Conservation (phyloP, 2,113 vertebrate genomes). For the Microcebus tavaratra region DNA sequence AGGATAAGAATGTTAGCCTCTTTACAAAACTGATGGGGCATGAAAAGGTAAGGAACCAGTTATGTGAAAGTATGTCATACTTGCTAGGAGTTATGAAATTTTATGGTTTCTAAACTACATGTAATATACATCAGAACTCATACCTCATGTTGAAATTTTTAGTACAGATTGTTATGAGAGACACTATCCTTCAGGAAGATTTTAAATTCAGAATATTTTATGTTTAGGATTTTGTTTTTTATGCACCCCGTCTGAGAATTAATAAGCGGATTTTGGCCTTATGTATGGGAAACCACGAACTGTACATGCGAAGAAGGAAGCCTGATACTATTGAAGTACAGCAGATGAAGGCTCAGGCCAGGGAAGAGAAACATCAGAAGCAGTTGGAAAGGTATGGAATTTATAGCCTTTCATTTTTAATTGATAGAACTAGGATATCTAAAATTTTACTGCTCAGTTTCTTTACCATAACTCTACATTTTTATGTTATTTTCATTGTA, state of each 20-base stretch:
- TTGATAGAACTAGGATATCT: not conserved
- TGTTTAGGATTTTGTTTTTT: slow-evolving; percentile 97
- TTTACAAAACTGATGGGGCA: not conserved
- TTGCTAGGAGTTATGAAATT: not conserved
- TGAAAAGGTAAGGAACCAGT: not conserved
- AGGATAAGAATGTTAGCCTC: not conserved
- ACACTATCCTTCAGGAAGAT: not conserved
- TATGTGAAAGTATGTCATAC: not conserved
- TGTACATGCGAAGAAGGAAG: slow-evolving; percentile 98
- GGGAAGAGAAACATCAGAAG: slow-evolving; percentile 99
- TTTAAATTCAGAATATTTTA: slow-evolving; percentile 64
- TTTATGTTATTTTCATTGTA: slow-evolving; percentile 31
- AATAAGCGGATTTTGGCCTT: slow-evolving; percentile 97
- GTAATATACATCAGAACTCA: not conserved
- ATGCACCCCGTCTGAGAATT: slow-evolving; percentile 96
- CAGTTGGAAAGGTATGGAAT: slow-evolving; percentile 94
- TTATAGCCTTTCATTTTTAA: not conserved
- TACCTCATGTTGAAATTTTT: not conserved
- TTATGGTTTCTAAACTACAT: not conserved
- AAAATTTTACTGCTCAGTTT: not conserved
- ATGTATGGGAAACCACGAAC: slow-evolving; percentile 99
- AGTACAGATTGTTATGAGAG: not conserved
- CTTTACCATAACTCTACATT: not conserved
- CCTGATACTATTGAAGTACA: slow-evolving; percentile 99
- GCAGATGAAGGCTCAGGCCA: slow-evolving; percentile 98